These are phyloP conservation scores for Fratercula arctica DNA, from an alignment of 2,797 vertebrate species.

Conservation along the genomic window DNA sequence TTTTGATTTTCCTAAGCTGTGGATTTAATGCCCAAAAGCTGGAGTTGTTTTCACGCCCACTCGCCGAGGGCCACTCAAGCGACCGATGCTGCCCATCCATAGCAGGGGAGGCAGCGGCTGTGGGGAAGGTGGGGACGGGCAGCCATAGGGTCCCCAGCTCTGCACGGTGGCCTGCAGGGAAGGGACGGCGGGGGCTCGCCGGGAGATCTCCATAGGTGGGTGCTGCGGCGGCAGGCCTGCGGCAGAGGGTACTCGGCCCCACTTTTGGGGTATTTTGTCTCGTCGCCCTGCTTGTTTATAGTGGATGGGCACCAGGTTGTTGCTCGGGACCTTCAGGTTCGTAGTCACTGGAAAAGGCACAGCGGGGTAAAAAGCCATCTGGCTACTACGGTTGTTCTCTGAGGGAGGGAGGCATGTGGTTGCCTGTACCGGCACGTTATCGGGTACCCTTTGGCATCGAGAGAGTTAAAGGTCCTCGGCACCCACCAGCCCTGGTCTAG, in stretches of 20 bases:
- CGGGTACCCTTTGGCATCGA: background rate
- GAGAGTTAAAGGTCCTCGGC: constrained; percentile 69
- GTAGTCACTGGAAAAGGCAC: background rate
- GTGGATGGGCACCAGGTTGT: too few species aligned
- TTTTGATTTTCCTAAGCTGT: constrained; percentile 44
- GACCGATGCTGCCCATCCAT: background rate
- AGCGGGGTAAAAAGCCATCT: background rate
- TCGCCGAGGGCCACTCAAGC: background rate
- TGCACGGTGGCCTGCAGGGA: rapidly evolving
- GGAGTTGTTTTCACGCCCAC: constrained; percentile 14
- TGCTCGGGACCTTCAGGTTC: background rate
- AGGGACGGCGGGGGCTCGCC: background rate
- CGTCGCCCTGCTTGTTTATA: background rate
- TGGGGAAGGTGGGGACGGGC: background rate
- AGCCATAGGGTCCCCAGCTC: background rate
- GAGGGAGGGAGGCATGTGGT: background rate
- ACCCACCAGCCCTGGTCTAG: constrained; percentile 53
- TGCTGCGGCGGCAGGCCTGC: background rate
- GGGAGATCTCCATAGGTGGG: background rate
- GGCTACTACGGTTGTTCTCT: background rate
- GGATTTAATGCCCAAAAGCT: constrained; percentile 2
- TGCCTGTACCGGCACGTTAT: rapidly evolving
- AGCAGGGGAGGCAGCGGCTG: background rate
- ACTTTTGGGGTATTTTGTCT: background rate
- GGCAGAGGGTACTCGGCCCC: background rate